Evolutionary conservation across 2,797 vertebrate genomes (phyloP).

Genomic region (Typhlichthys eigenmanni): DNA sequence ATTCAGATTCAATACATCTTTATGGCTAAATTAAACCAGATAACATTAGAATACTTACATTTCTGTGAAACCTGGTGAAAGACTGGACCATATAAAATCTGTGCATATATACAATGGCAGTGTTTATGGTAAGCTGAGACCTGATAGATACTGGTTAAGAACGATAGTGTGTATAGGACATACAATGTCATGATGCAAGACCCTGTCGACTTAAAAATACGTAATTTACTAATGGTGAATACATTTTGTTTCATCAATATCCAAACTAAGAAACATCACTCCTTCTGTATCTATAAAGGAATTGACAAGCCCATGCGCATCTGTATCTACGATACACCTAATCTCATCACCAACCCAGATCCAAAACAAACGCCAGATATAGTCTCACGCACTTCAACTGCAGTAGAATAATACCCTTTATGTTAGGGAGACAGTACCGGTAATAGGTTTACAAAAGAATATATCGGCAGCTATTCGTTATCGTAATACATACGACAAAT

Average conservation of each 20-base stretch:
- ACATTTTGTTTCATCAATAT: neutral
- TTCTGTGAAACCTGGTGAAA: constrained; percentile 91
- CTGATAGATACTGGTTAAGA: constrained; percentile 78
- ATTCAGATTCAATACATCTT: too few species aligned
- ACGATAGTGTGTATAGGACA: constrained; percentile 9
- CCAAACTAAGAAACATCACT: too few species aligned
- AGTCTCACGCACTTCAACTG: neutral
- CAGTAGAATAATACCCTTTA: constrained; percentile 9
- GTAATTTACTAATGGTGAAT: too few species aligned
- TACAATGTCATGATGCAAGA: neutral
- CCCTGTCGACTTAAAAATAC: neutral
- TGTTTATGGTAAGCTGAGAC: constrained; percentile 93
- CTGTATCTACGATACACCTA: too few species aligned
- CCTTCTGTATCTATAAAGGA: too few species aligned
- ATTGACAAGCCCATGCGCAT: too few species aligned
- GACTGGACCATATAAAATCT: constrained; percentile 97
- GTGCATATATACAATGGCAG: constrained; percentile 96
- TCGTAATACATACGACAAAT: too few species aligned
- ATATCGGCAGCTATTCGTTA: too few species aligned
- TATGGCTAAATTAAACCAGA: neutral
- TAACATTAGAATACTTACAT: constrained; percentile 77
- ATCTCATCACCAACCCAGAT: neutral
- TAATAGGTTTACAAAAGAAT: too few species aligned
- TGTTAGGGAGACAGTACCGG: too few species aligned
- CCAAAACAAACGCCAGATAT: neutral